Evolutionary conservation across 2,888 invertebrate genomes (phyloP), one percentile per base, ranked within the genome.

Genomic region (Octodonta nipae): DNA sequence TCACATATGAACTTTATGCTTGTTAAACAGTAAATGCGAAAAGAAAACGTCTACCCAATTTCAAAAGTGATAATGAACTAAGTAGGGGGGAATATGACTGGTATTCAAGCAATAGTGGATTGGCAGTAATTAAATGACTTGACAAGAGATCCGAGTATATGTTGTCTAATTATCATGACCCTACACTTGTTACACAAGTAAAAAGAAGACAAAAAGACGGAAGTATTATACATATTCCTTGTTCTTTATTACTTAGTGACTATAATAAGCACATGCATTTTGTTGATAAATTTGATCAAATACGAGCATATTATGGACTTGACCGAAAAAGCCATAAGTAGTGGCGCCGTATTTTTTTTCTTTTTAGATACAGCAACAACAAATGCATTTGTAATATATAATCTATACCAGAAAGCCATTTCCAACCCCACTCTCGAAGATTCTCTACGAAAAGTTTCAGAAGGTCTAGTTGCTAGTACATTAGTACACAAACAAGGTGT

Each of bases 381-480:
- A 5, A 31, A 31, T 24, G 31, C 24, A 8, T 31, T 31, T n/a
- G 12, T 13, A n/a, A n/a, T 31, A 14, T 31, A 22, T 31, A 13
- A 24, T 13, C 13, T 24, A 14, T 11, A 25, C 6, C 6, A 13
- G 10, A 7, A 24, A 24, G 15, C n/a, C n/a, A n/a, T n/a, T n/a
- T n/a, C n/a, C 7, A 24, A 31, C 10, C 17, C 15, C 5, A 31
- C 4, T 12, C 22, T 11, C 7, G 24, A 31, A 16, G 24, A 24
- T 24, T 31, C 24, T 12, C 22, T 10, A 31, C 20, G 31, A 14
- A 11, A 24, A 22, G 12, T 31, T 11, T 11, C 20, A 16, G 8
- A 31, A 24, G 25, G 12, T 8, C 13, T 31, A 15, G 12, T 16
- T 22, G 10, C 31, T 3, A 24, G 12, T 13, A 31, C 24, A 11